Base-by-base conservation (phyloP, 2,797 vertebrate species). In the Schizopygopsis pylzovi region DNA sequence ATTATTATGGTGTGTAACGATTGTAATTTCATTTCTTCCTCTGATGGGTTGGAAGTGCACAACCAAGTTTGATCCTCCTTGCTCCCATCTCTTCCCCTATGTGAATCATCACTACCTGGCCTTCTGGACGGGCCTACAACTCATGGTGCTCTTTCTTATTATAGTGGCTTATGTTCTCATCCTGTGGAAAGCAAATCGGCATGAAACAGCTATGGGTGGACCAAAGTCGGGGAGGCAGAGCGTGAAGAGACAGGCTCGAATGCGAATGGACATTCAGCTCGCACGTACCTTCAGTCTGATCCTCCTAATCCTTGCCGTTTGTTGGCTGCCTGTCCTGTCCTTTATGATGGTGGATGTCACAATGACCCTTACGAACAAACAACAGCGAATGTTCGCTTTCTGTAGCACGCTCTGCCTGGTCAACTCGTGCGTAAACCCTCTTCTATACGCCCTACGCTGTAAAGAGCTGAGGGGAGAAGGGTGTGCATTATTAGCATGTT, bases 31-130 rank as follows among this genome's bases (percentile, higher is more conserved):
- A 54, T 97, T 93, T 90, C 90, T 98, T 89, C 98, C 98, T 0
- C 91, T 98, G 49, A 93, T 98, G 93, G 98, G 98, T 41, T 98
- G 98, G 97, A 97, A 95, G 86, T 99, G 98, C 90, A 83, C 77
- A 28, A 96, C 95, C 1, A 6, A 2, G 28, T 80, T 85, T 10
- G 88, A 67, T 1, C 92, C 92, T 0, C 65, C 91, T 4, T 99
- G 98, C 90, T 98, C 97, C 0, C 72, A 89, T 77, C 95, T 99
- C 8, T 98, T 99, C 88, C 98, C 98, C 0, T 95, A 97, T 61
- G 93, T 99, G 85, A 94, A 95, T 47, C 90, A 80, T 5, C 88
- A 2, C 10, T 99, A 98, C n/a, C 90, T 96, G 86, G 90, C 92
- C 3, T 94, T 93, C 87, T 99, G 98, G 98, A 90, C 95, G 22